These are phyloP conservation scores for Oxyruncus cristatus DNA, from an alignment of 2,113 vertebrate species.

Conservation along the genomic window DNA sequence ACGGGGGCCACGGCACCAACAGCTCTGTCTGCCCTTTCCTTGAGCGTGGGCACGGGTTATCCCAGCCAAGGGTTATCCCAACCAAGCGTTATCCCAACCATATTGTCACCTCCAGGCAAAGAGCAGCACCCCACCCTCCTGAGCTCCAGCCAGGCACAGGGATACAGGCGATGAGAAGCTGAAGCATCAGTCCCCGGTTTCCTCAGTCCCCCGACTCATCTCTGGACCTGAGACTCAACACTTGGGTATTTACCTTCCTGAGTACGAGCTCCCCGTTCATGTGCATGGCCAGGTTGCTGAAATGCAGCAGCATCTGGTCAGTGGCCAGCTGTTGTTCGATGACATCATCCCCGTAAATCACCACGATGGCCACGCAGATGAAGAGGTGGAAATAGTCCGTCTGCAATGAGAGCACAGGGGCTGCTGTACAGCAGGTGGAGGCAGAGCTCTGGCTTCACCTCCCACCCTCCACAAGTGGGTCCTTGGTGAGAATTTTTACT, in stretches of 20 bases:
- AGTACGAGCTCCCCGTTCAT: conserved; percentile 97
- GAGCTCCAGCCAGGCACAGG: not conserved
- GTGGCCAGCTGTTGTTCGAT: conserved; percentile 91
- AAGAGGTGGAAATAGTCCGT: conserved; percentile 99
- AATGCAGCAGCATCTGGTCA: conserved; percentile 97
- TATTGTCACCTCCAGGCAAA: not conserved
- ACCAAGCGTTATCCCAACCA: not conserved
- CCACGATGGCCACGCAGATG: conserved; percentile 94
- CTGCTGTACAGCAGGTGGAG: not conserved
- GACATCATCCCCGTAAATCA: conserved; percentile 93
- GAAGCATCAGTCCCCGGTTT: not conserved
- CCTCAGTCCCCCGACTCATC: not conserved
- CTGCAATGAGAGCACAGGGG: conserved; percentile 62
- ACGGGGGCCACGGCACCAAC: fast-evolving
- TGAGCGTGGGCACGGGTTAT: not conserved
- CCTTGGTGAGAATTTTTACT: not conserved
- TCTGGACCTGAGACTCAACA: not conserved
- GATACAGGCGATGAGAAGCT: not conserved
- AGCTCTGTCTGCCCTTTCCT: not conserved
- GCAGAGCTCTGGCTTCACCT: not conserved
- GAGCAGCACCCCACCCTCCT: not conserved
- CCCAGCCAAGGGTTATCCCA: not conserved
- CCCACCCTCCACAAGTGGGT: not conserved
- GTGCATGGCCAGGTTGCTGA: conserved; percentile 96
- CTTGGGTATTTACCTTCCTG: conserved; percentile 82